Evolutionary conservation across 2,113 vertebrate genomes (phyloP).

Genomic region (Podocnemis expansa): DNA sequence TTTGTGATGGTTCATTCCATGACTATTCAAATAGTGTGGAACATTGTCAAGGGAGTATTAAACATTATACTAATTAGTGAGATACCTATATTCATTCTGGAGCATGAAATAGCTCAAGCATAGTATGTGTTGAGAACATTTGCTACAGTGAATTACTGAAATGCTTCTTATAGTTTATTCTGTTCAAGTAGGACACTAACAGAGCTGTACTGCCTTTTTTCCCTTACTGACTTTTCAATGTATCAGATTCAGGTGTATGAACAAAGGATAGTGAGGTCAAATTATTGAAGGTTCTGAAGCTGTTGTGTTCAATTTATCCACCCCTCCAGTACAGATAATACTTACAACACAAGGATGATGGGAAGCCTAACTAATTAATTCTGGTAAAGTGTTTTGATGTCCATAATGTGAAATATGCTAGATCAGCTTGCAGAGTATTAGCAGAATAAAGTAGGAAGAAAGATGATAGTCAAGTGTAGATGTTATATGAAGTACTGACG

Average conservation of each 20-base stretch:
- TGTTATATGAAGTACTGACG: not conserved
- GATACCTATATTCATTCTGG: slow-evolving; percentile 44
- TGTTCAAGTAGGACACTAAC: slow-evolving; percentile 37
- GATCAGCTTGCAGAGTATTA: not conserved
- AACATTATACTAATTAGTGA: slow-evolving; percentile 65
- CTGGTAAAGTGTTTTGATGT: not conserved
- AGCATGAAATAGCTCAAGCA: slow-evolving; percentile 50
- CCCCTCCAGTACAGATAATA: not conserved
- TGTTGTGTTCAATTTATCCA: not conserved
- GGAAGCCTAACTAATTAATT: not conserved
- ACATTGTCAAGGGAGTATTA: slow-evolving; percentile 58
- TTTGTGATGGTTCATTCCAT: not conserved
- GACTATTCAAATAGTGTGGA: not conserved
- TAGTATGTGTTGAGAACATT: slow-evolving; percentile 53
- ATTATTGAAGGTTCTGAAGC: not conserved
- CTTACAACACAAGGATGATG: not conserved
- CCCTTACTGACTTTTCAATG: slow-evolving; percentile 40
- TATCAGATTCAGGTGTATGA: slow-evolving; percentile 34
- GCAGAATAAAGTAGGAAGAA: not conserved
- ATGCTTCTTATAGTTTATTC: slow-evolving; percentile 43
- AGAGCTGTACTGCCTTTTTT: slow-evolving; percentile 36
- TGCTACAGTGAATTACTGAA: slow-evolving; percentile 43
- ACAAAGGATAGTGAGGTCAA: slow-evolving; percentile 47
- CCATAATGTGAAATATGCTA: not conserved
- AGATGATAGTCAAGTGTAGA: not conserved